Evolutionary conservation across 2,888 invertebrate species (phyloP), one percentile per base, ranked within the genome.

Genomic region (Ennomos erosarius): DNA sequence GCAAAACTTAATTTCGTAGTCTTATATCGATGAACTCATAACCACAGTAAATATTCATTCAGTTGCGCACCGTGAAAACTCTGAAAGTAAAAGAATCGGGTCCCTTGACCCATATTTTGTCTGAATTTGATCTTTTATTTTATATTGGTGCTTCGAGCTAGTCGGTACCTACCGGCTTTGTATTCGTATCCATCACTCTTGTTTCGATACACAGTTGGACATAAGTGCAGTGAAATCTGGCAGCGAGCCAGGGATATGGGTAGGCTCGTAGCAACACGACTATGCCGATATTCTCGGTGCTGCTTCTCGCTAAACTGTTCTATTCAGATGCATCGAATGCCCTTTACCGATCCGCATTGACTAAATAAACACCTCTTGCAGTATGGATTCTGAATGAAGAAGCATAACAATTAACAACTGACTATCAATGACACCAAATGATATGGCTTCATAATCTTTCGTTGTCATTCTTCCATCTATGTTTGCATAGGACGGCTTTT

Each of bases 211-310:
- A 62, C 42, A 40, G 57, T 55, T 49, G 36, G 58, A 36, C 47
- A 54, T 64, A 59, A 61, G 49, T 67, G 67, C 70, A 64, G 58
- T 37, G 26, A 33, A 51, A 38, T 42, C 59, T 72, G 72, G 74
- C 72, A 55, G 11, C 26, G 1, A 12, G 62, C 72, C 72, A 74
- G 64, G 8, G 38, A 54, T 55, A 26, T 26, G 26, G 6, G 26
- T 12, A 16, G 39, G 52, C 44, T 56, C 61, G 16, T 70, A 64
- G 70, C 65, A 70, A 68, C 68, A 46, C 53, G 42, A 12, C 58
- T 64, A 46, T 47, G 50, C 50, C 44, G 53, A 53, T 49, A 57
- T 58, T 61, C 55, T 55, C 51, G 49, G 43, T 35, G 13, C 9
- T 47, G 26, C 4, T 43, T 44, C 35, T 10, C 35, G 16, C 45